Evolutionary conservation across 1,140 invertebrate species (phyloP).

Genomic region (Forficula auricularia): DNA sequence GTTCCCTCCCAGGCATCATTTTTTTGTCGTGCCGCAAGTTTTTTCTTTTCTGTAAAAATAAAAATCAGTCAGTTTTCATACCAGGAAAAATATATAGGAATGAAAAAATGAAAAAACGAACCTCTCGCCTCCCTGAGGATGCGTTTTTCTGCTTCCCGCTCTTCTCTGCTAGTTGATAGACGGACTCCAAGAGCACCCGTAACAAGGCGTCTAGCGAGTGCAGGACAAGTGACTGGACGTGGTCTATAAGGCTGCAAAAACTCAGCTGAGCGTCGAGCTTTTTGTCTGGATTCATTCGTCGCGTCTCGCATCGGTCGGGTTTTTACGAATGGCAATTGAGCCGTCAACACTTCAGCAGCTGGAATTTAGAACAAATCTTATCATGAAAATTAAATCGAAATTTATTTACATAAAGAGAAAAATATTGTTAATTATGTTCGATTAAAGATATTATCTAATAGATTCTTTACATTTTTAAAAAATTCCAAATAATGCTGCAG

Average conservation of each 20-base stretch:
- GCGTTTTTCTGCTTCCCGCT: slow-evolving; percentile 58
- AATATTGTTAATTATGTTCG: too few species aligned
- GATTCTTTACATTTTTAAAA: too few species aligned
- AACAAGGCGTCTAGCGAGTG: slow-evolving; percentile 63
- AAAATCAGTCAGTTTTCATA: slow-evolving; percentile 11
- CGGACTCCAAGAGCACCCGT: slow-evolving; percentile 68
- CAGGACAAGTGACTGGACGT: slow-evolving; percentile 68
- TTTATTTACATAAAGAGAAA: too few species aligned
- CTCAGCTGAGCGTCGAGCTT: slow-evolving; percentile 53
- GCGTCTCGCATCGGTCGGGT: slow-evolving; percentile 60
- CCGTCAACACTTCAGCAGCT: slow-evolving; percentile 64
- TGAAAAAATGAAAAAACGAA: slow-evolving; percentile 21
- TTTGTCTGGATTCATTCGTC: slow-evolving; percentile 57
- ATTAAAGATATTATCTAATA: too few species aligned
- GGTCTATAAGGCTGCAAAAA: slow-evolving; percentile 53
- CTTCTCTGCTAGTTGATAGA: slow-evolving; percentile 52
- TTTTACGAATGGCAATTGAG: slow-evolving; percentile 56
- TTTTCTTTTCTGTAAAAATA: slow-evolving; percentile 39
- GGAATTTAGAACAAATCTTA: too few species aligned
- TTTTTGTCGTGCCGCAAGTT: slow-evolving; percentile 42
- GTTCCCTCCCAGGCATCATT: slow-evolving; percentile 54
- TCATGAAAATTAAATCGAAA: too few species aligned
- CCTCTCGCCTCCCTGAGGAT: slow-evolving; percentile 69
- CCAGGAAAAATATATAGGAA: slow-evolving; percentile 5
- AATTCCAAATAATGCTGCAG: too few species aligned